Conservation (phyloP, 53 echinoderm and acorn worm genomes). For the Echinarachnius parma region DNA sequence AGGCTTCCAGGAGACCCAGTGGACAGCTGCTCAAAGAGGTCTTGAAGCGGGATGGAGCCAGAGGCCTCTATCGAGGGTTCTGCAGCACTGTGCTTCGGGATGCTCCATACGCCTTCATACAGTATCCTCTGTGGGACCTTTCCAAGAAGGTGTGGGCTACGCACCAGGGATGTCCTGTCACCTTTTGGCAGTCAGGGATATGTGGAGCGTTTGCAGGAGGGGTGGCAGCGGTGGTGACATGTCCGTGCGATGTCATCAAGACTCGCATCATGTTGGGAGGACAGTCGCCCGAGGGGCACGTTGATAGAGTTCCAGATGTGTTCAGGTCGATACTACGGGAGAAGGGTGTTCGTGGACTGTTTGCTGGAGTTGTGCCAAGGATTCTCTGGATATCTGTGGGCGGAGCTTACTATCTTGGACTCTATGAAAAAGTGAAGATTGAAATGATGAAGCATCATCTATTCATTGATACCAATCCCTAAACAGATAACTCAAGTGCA, state of each 20-base stretch:
- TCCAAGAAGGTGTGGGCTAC: constrained; percentile 64
- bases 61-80: constrained; percentile 83
- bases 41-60: constrained; percentile 60
- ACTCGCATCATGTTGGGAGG: constrained; percentile 88
- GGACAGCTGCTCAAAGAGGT: constrained; percentile 39
- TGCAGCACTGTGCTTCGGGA: constrained; percentile 76
- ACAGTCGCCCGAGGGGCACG: constrained; percentile 40
- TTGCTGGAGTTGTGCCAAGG: constrained; percentile 85
- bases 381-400: constrained; percentile 85
- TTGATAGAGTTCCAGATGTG: constrained; percentile 63
- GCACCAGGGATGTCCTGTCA: constrained; percentile 63
- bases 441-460: no score
- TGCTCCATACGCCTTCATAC: constrained; percentile 85
- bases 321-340: constrained; percentile 51
- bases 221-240: constrained; percentile 65
- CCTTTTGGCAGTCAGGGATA: constrained; percentile 76
- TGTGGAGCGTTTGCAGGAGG: constrained; percentile 88
- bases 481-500: no score
- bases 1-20: constrained; percentile 61
- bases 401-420: constrained; percentile 83
- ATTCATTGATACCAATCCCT: no score
- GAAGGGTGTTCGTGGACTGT: constrained; percentile 65
- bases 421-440: constrained; percentile 79
- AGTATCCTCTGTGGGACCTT: constrained; percentile 94
- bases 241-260: constrained; percentile 88